Evolutionary conservation across 2,113 vertebrate species (phyloP).

Genomic region (Amblyopsis rosae): DNA sequence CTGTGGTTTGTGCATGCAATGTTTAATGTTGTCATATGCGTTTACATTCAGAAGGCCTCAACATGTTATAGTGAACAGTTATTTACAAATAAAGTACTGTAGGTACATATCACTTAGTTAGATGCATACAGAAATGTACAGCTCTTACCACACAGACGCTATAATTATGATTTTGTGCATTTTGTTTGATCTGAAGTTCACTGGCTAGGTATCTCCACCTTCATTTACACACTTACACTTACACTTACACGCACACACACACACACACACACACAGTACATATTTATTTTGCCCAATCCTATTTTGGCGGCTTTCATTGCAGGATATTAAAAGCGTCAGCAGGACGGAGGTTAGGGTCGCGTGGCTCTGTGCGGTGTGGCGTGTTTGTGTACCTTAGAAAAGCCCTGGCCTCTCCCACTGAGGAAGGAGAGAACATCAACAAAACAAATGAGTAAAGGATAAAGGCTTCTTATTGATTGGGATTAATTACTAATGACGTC

Average conservation of each 20-base stretch:
- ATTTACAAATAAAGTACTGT: constrained; percentile 5
- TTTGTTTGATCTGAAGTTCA: constrained; percentile 55
- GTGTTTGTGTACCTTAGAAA: constrained; percentile 78
- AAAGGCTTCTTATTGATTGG: constrained; percentile 72
- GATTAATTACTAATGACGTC: constrained; percentile 63
- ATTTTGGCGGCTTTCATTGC: constrained; percentile 75
- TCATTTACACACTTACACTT: neutral
- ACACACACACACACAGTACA: neutral
- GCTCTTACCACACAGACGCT: constrained; percentile 8
- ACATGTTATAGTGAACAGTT: constrained; percentile 5
- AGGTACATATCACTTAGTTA: too few relatives aligned
- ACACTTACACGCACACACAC: neutral
- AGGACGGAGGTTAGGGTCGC: constrained; percentile 40
- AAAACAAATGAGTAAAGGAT: constrained; percentile 70
- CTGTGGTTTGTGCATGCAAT: constrained; percentile 48
- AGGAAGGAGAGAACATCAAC: constrained; percentile 66
- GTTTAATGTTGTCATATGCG: neutral
- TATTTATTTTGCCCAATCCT: constrained; percentile 23
- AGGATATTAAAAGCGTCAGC: constrained; percentile 55
- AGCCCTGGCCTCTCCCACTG: constrained; percentile 55
- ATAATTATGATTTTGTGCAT: constrained; percentile 73
- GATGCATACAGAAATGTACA: too few relatives aligned
- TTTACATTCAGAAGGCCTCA: too few relatives aligned
- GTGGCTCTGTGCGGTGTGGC: constrained; percentile 24
- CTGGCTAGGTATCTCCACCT: neutral